Percentiles rank a stretch among this genome's conserved stretches.
Evolutionary conservation across 2,888 invertebrate genomes (phyloP).

Genomic region (Tetragonula carbonaria): DNA sequence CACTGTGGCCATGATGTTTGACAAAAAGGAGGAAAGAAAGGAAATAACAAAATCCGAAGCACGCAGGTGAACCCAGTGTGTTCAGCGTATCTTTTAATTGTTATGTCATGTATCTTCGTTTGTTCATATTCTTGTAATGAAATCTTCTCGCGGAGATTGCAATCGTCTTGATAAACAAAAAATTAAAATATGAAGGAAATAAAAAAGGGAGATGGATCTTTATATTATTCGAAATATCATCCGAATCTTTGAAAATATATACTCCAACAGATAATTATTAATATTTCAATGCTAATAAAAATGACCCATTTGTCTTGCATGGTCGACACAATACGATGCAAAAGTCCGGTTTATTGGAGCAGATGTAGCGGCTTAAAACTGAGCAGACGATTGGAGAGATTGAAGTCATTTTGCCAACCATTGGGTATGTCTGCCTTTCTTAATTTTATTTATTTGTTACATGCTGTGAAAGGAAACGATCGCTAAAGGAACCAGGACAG

Average conservation of each 20-base stretch:
- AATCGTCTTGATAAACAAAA: too few relatives aligned
- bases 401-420: not conserved
- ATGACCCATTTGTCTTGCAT: too few relatives aligned
- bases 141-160: too few relatives aligned
- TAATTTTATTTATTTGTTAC: not conserved
- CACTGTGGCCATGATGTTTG: not conserved
- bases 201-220: too few relatives aligned
- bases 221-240: too few relatives aligned
- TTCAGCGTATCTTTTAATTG: constrained; percentile 74
- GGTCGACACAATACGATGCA: too few relatives aligned
- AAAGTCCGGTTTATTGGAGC: not conserved
- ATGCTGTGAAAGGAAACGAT: not conserved
- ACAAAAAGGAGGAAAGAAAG: not conserved
- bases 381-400: not conserved
- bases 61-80: constrained; percentile 72
- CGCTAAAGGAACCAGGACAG: not conserved
- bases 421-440: not conserved
- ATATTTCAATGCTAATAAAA: too few relatives aligned
- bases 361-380: not conserved
- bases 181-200: not conserved
- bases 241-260: too few relatives aligned
- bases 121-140: too few relatives aligned
- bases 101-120: constrained; percentile 65
- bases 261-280: too few relatives aligned
- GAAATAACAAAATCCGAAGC: not conserved